Evolutionary conservation across 2,113 vertebrate species (phyloP), one percentile per base, ranked within the genome.

Genomic region (Plotosus lineatus): DNA sequence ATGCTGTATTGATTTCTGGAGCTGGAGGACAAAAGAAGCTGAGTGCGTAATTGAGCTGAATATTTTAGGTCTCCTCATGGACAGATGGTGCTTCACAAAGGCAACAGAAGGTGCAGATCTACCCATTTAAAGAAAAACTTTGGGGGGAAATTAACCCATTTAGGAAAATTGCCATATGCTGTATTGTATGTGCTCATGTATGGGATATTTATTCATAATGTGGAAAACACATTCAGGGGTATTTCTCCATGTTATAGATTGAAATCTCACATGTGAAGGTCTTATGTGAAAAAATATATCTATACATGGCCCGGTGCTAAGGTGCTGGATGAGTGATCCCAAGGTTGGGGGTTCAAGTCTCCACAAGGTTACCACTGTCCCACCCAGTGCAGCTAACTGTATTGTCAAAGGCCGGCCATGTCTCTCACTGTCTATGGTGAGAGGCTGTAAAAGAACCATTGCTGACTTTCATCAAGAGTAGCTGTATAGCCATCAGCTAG

Each of bases 41-140:
- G 50, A 77, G 72, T 61, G 73, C 81, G 42, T 26, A 53, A 82
- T 79, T 75, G 63, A 80, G 65, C 61, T 51, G 36, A 40, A 28
- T 60, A 23, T 48, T 72, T 19, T 46, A 42, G 48, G 21, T 11
- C 53, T 28, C 11, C 3, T 42, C 14, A 68, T 50, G 33, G 66
- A 79, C 84, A 85, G 84, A 85, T 83, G 81, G 84, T 63, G 26
- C 55, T 21, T 31, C 38, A 68, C 63, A 85, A 26, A 55, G 63
- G 55, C 71, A 75, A 14, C 40, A 65, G 38, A 50, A 33, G 40
- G 51, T 0, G 19, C 12, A 23, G 50, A 75, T 26, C 31, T 19
- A 28, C 61, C 50, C 48, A 56, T 63, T 31, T 40, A 14, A 5
- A 55, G 36, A 19, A 36, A 61, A 60, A n/a, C n/a, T n/a, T 42